phyloP scores from a whole-genome alignment of 2,888 invertebrate genomes.

The Yponomeuta sedellus region DNA sequence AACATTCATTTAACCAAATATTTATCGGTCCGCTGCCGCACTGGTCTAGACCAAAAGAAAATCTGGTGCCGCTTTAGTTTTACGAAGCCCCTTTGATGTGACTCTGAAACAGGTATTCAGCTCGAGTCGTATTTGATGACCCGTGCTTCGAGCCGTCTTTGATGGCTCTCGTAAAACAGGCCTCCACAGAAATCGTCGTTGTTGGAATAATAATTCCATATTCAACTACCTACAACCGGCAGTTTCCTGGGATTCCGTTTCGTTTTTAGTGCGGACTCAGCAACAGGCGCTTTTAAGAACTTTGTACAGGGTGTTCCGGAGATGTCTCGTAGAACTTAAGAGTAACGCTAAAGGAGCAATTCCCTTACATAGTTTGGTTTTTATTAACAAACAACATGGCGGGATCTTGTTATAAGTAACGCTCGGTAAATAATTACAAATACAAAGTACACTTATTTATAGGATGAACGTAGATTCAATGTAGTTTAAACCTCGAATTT shows the following conservation, averaged over 20 bases:
- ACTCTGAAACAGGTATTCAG: neutral
- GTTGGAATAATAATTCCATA: conserved; percentile 2
- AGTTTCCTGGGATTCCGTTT: neutral
- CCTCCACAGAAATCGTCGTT: conserved; percentile 17
- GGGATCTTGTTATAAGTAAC: too few relatives aligned
- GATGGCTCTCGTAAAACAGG: conserved; percentile 19
- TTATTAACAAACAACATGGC: too few relatives aligned
- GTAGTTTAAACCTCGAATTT: too few relatives aligned
- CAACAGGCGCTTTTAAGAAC: too few relatives aligned
- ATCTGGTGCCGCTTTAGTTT: neutral
- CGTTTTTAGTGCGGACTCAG: too few relatives aligned
- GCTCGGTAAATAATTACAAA: too few relatives aligned
- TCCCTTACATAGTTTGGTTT: too few relatives aligned
- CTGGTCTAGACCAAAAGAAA: neutral
- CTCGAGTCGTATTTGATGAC: neutral
- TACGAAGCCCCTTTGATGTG: neutral
- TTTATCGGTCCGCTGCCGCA: neutral
- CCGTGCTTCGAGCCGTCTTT: conserved; percentile 1
- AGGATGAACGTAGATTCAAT: too few relatives aligned
- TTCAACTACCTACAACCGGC: neutral
- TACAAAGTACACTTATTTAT: too few relatives aligned
- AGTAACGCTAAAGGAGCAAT: too few relatives aligned
- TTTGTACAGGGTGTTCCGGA: too few relatives aligned
- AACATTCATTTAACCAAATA: neutral
- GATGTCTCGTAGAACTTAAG: too few relatives aligned